Evolutionary conservation across 2,113 vertebrate species (phyloP).

Genomic region (Tautogolabrus adspersus): DNA sequence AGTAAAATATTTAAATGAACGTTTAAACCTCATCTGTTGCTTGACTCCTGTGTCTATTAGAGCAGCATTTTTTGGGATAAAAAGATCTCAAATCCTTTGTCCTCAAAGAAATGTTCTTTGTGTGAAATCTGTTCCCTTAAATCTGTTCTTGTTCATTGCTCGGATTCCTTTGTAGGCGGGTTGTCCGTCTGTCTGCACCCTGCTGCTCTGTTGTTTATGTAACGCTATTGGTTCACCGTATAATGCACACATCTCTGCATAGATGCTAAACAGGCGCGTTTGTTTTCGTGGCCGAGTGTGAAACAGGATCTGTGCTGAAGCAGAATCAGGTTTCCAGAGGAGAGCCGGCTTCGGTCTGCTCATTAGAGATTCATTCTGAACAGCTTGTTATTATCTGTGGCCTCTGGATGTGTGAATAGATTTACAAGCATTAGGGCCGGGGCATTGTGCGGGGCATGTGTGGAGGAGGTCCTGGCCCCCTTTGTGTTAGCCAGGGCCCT

Average conservation of each 20-base stretch:
- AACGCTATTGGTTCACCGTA: background rate
- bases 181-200: background rate
- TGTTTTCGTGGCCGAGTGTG: background rate
- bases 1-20: too few relatives aligned
- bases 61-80: too few relatives aligned
- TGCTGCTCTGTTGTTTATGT: background rate
- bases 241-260: background rate
- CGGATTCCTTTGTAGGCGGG: conserved; percentile 15
- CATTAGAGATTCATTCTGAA: conserved; percentile 67
- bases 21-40: too few relatives aligned
- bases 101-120: background rate
- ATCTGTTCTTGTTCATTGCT: background rate
- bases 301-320: conserved; percentile 22
- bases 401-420: conserved; percentile 83
- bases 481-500: conserved; percentile 73
- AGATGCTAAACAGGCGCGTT: conserved; percentile 9
- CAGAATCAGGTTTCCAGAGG: conserved; percentile 19
- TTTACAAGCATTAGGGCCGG: conserved; percentile 83
- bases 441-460: conserved; percentile 74
- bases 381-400: conserved; percentile 72
- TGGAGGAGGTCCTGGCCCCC: conserved; percentile 78
- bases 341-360: conserved; percentile 26
- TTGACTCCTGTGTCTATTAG: too few relatives aligned
- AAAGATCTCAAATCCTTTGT: too few relatives aligned
- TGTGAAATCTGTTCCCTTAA: background rate